A percentile compares a stretch with the other conserved stretches of the same genome.
These are phyloP conservation scores for Lepisosteus oculatus DNA, from an alignment of 2,113 vertebrate species.

Conservation along the genomic window DNA sequence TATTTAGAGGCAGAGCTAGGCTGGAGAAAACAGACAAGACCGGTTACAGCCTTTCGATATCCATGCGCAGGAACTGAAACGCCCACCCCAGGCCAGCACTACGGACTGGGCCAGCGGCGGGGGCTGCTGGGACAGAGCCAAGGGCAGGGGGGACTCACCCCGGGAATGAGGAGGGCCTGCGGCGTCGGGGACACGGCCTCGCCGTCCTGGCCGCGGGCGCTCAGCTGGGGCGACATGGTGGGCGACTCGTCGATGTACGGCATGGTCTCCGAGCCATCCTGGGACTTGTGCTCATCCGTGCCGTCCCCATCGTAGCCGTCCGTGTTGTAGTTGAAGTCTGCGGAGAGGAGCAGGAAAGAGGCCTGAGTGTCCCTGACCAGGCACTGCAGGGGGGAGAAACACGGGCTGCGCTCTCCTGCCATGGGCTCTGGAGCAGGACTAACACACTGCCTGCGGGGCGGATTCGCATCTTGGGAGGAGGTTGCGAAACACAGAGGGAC, in stretches of 20 bases:
- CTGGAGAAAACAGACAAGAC: no score
- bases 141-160: conserved; percentile 64
- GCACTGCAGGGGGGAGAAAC: neutral
- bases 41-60: no score
- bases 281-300: conserved; percentile 87
- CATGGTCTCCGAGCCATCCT: conserved; percentile 92
- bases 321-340: conserved; percentile 96
- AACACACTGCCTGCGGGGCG: no score
- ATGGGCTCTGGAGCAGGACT: neutral
- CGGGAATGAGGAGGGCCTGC: conserved; percentile 71
- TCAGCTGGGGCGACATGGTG: conserved; percentile 96
- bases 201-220: conserved; percentile 75
- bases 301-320: conserved; percentile 92
- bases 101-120: no score
- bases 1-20: no score
- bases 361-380: neutral
- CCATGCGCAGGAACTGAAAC: no score
- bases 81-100: no score
- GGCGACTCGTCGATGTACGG: conserved; percentile 96
- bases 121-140: no score
- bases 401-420: neutral
- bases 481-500: neutral
- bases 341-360: conserved; percentile 38
- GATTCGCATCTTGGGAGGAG: neutral
- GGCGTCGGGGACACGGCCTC: conserved; percentile 77